A percentile compares a stretch with the other conserved stretches of the same genome.
Conservation (phyloP, 2,797 vertebrate genomes). For the Falco rusticolus region DNA sequence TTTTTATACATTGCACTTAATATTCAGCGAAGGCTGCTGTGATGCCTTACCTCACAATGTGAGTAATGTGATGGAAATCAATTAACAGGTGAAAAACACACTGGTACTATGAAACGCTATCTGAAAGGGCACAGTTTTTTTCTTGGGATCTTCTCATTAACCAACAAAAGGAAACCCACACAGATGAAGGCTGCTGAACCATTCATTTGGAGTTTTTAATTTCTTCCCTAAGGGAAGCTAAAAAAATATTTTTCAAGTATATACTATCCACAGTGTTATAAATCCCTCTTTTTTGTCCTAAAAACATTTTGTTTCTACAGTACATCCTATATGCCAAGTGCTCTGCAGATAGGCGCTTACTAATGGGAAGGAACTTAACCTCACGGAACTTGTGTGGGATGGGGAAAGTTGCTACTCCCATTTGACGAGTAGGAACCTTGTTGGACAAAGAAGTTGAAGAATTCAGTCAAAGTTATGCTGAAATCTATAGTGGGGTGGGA, state of each 20-base stretch:
- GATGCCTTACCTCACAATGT: background rate
- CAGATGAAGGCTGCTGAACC: conserved; percentile 2
- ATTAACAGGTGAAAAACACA: conserved; percentile 53
- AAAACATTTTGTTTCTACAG: background rate
- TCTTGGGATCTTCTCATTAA: conserved; percentile 34
- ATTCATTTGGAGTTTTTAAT: conserved; percentile 40
- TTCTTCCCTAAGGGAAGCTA: background rate
- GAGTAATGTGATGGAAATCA: conserved; percentile 58
- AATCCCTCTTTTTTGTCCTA: background rate
- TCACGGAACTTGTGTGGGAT: background rate
- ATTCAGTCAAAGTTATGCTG: background rate
- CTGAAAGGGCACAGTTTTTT: conserved; percentile 32
- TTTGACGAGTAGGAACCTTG: background rate
- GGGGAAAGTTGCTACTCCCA: background rate
- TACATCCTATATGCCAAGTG: background rate
- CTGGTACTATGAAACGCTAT: background rate
- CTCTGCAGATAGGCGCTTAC: background rate
- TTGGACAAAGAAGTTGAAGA: background rate
- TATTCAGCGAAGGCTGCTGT: conserved; percentile 11
- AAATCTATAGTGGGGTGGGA: background rate
- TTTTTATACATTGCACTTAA: conserved; percentile 29
- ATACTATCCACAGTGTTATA: background rate
- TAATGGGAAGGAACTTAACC: background rate
- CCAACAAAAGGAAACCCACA: conserved; percentile 51
- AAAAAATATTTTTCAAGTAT: background rate